A percentile compares a stretch with the other conserved stretches of the same genome.
Conservation (phyloP, 2,797 vertebrate genomes). For the Cynopterus sphinx region DNA sequence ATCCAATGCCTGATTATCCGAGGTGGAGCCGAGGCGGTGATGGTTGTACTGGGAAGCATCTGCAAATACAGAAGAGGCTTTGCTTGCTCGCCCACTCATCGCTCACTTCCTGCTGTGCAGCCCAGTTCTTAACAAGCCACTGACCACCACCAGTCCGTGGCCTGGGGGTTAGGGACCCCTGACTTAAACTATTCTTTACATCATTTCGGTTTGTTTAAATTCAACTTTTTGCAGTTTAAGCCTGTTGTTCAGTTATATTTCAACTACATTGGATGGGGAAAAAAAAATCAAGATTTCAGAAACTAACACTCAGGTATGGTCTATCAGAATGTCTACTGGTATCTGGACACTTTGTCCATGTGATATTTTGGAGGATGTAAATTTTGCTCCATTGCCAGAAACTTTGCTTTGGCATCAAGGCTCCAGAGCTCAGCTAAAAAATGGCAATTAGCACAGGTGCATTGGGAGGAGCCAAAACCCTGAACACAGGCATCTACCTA, state of each 20-base stretch:
- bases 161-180: too few relatives aligned
- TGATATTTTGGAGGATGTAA: background rate
- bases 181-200: background rate
- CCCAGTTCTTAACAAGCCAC: too few relatives aligned
- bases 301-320: background rate
- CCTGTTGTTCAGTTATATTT: background rate
- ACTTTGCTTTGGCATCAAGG: too few relatives aligned
- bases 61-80: too few relatives aligned
- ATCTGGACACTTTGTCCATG: background rate
- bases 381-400: background rate
- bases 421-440: background rate
- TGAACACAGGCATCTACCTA: rapidly evolving
- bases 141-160: too few relatives aligned
- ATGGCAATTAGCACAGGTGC: background rate
- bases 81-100: too few relatives aligned
- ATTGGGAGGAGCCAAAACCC: background rate
- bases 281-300: background rate
- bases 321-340: background rate
- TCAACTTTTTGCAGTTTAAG: background rate
- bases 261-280: background rate
- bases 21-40: too few relatives aligned
- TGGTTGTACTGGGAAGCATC: too few relatives aligned
- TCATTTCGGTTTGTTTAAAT: background rate
- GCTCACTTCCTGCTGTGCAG: too few relatives aligned
- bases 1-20: too few relatives aligned